A percentile compares a stretch with the other conserved stretches of the same genome.
phyloP scores from a whole-genome alignment of 2,113 vertebrate genomes.

The Pteropus alecto region DNA sequence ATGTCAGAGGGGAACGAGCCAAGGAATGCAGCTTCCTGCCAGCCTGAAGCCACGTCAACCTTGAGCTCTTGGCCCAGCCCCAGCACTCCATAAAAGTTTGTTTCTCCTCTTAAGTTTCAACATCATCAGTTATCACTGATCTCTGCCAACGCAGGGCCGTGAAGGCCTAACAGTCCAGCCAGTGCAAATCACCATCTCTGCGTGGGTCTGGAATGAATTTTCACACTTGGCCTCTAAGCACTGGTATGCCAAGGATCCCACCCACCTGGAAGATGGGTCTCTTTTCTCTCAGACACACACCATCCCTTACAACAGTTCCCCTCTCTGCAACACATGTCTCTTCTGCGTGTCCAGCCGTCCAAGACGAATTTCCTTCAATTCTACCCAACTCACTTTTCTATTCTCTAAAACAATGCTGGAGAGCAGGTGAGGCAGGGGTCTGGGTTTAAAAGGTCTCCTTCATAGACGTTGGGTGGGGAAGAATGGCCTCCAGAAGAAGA shows the following conservation, averaged over 20 bases:
- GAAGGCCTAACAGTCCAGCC: not conserved
- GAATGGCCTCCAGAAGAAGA: not conserved
- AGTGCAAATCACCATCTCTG: rapidly evolving
- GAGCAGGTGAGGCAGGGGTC: rapidly evolving
- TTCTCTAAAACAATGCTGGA: too few species aligned
- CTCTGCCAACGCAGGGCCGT: rapidly evolving
- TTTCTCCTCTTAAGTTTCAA: not conserved
- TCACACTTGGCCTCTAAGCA: not conserved
- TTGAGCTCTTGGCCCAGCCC: not conserved
- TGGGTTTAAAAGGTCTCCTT: not conserved
- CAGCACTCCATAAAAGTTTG: too few species aligned
- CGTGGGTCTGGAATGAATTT: too few species aligned
- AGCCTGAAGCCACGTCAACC: not conserved
- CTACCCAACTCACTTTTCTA: not conserved
- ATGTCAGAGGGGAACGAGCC: not conserved
- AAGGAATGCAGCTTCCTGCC: rapidly evolving
- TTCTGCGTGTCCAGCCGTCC: rapidly evolving
- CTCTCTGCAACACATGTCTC: not conserved
- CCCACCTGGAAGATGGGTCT: rapidly evolving
- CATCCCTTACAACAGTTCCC: rapidly evolving
- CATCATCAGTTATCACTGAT: rapidly evolving
- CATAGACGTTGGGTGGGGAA: rapidly evolving
- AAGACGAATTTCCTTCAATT: not conserved
- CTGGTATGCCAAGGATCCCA: not conserved
- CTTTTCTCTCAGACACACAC: rapidly evolving